Evolutionary conservation across 1,140 invertebrate species (phyloP), one percentile per base, ranked within the genome.

Genomic region (Aphelinus atriplicis): DNA sequence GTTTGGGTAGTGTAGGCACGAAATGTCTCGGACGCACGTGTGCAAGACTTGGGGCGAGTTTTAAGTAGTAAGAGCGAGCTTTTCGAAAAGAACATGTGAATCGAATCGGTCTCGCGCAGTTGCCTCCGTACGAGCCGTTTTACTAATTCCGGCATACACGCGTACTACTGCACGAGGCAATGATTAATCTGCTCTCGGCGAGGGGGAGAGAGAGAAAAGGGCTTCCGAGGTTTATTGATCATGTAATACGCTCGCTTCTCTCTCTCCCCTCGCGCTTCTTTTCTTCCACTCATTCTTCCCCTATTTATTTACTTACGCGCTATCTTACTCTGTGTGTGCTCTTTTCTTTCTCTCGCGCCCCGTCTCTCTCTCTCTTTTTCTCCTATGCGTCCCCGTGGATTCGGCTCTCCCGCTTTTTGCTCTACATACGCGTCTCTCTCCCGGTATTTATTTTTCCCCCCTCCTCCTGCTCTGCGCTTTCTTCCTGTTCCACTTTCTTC

Each of bases 281-380:
- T 63, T 45, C 73, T 73, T 58, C 63, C 64, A 72, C 68, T 77
- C 69, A 71, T 64, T 77, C 72, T 75, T 75, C 66, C 73, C 73
- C 73, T 75, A 69, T 75, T 75, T 75, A 75, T 74, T 74, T 74
- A 56, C 72, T 68, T 50, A 48, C 51, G 64, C 58, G 64, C 26
- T 26, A 67, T 67, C 57, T 73, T 56, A 7, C 26, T 55, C 48
- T 46, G 26, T 10, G 62, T 55, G 26, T 26, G 26, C 26, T 26
- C 26, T 26, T 26, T 26, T 26, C 26, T 26, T 26, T 26, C 26
- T 26, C 55, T 42, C 51, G 50, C 45, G n/a, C 45, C 46, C 46
- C 51, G 51, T 53, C 50, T 56, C 2, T 58, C 65, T 56, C 51
- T 63, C 3, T 48, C 58, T 53, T 61, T 72, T 61, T 2, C 51